phyloP scores from a whole-genome alignment of 2,113 vertebrate genomes.

The Ancistrus triradiatus region DNA sequence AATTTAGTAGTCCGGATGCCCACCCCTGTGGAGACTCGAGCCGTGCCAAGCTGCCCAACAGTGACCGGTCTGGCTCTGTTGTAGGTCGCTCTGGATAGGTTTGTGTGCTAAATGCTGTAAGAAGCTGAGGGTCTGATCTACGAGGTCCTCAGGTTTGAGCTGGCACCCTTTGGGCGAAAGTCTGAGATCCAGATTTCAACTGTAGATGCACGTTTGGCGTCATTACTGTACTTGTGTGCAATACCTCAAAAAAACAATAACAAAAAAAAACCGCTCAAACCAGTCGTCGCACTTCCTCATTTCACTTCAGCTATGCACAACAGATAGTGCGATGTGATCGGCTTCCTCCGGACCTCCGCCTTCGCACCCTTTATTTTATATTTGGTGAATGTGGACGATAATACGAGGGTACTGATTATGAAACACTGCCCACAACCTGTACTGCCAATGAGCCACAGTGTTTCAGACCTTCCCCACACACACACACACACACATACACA shows the following conservation, averaged over 20 bases:
- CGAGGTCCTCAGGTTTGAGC: no score
- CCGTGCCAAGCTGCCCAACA: no score
- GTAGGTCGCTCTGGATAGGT: no score
- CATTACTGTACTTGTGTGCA: conserved; percentile 30
- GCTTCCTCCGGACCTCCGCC: conserved; percentile 21
- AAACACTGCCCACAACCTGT: conserved; percentile 29
- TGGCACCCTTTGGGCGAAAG: no score
- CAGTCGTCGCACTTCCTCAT: conserved; percentile 4
- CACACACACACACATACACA: conserved; percentile 1
- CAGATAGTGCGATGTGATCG: conserved; percentile 10
- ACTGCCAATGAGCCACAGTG: conserved; percentile 25
- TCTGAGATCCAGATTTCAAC: conserved; percentile 1
- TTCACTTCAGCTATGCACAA: conserved; percentile 37
- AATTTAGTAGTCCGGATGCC: no score
- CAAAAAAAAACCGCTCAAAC: neutral
- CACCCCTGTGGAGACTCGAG: no score
- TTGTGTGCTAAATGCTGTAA: no score
- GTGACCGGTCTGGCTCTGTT: no score
- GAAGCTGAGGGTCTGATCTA: no score
- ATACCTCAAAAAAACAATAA: conserved; percentile 15
- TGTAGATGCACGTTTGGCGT: conserved; percentile 1
- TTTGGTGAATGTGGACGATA: neutral
- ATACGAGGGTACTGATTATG: neutral
- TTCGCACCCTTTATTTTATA: neutral
- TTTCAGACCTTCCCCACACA: conserved; percentile 17